Base-by-base conservation (phyloP, 1,140 invertebrate species). In the Tetragnatha versicolor region DNA sequence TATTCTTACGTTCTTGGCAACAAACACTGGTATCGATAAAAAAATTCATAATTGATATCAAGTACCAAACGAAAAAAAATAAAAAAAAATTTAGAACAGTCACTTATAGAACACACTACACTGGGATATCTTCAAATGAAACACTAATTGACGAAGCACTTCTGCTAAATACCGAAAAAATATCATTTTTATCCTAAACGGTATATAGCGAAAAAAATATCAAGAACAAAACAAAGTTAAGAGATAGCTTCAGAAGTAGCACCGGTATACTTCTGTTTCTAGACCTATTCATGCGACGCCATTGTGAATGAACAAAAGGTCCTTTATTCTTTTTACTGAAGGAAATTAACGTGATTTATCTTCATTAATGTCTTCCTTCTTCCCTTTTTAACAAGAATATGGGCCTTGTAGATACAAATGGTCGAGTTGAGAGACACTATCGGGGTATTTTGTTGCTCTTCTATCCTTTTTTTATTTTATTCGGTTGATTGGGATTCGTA, bases 311-410 rank as follows among this genome's bases (percentile, higher is more conserved):
- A 70, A 70, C 31, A 70, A 58, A 55, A n/a, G 22, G 29, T 12
- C 20, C 49, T 58, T 70, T 55, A 55, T 55, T 55, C 14, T 25
- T 33, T 58, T 53, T 5, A 55, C 4, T 17, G 12, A 25, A 55
- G 22, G 37, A 42, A 70, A 53, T 55, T 39, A 70, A 70, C 10
- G 68, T 39, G 22, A 55, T 70, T 55, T 55, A 70, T 70, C 68
- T 70, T 58, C 51, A 70, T 70, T 70, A 55, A 55, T 70, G 35
- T 17, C 49, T 39, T 3, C 3, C 2, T 70, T 55, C 39, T n/a
- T 51, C 47, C 25, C 27, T 20, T 27, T 65, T 65, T 14, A 29
- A n/a, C 1, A 2, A 29, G 22, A 42, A 42, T 65, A 27, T 42
- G 27, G 1, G 61, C 2, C 0, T 42, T 27, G 14, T 39, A 42